A percentile compares a stretch with the other conserved stretches of the same genome.
phyloP scores from a whole-genome alignment of 2,797 vertebrate genomes.

The Pampus argenteus region DNA sequence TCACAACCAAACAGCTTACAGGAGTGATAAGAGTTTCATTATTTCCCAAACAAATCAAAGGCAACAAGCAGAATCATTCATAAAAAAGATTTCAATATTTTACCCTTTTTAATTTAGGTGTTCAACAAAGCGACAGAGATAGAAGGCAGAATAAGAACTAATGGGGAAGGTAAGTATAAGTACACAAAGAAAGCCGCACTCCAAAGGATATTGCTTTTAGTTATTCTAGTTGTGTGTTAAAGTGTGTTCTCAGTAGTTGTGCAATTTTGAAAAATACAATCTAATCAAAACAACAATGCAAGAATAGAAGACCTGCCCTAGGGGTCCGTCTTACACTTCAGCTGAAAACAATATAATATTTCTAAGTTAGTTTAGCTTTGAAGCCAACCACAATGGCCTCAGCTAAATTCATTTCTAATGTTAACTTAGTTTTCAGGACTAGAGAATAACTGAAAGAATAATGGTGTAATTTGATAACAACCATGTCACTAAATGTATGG shows the following conservation, averaged over 20 bases:
- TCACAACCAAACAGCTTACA: conserved; percentile 83
- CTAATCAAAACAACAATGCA: conserved; percentile 81
- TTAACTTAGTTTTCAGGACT: conserved; percentile 60
- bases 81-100: conserved; percentile 83
- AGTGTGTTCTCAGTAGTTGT: conserved; percentile 67
- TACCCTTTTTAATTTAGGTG: conserved; percentile 82
- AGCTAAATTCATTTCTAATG: conserved; percentile 68
- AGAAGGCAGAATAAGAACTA: conserved; percentile 73
- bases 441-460: conserved; percentile 60
- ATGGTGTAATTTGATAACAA: conserved; percentile 44
- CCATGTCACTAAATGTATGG: conserved; percentile 32
- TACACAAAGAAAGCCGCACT: conserved; percentile 73
- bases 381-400: conserved; percentile 55
- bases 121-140: conserved; percentile 76
- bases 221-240: conserved; percentile 70
- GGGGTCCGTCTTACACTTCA: conserved; percentile 62
- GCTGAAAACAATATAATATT: conserved; percentile 64
- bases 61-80: conserved; percentile 81
- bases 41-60: conserved; percentile 83
- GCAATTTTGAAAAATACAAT: conserved; percentile 81
- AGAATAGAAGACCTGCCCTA: conserved; percentile 68
- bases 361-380: conserved; percentile 65
- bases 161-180: conserved; percentile 69
- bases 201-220: conserved; percentile 78
- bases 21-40: conserved; percentile 84